Base-by-base conservation (phyloP, 2,797 vertebrate genomes). In the Hypotaenidia okinawae region DNA sequence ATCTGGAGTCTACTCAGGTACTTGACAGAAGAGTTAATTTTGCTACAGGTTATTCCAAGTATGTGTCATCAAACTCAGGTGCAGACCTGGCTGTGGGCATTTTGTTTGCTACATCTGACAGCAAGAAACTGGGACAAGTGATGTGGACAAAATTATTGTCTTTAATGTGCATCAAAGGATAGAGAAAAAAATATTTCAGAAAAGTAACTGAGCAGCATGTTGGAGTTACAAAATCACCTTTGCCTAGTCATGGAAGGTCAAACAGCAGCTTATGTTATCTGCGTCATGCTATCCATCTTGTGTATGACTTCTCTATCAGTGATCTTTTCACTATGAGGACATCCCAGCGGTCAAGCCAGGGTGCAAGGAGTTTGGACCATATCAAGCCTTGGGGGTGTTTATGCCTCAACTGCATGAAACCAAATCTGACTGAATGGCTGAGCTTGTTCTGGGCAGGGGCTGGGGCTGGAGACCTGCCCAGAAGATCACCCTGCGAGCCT, bases 281-380 rank as follows among this genome's bases (percentile, higher is more conserved):
- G 18, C 59, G 13, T 13, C 22, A 35, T 19, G 24, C 7, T 59
- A 32, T 27, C 9, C 24, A 67, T 47, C 21, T 51, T 62, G 32
- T 45, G 21, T 35, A 43, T n/a, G 51, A 55, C 28, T 30, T 17
- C 16, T 70, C 13, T 37, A 11, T 28, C 37, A 41, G 23, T 35
- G 27, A 64, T 17, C 6, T 66, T 47, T 67, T 33, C 7, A 21
- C 13, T 25, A 35, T 0, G 2, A 41, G 11, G 57, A 63, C 13
- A 66, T 19, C 2, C 3, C 12, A 61, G 22, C 1, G 2, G 13
- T 5, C 8, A 10, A 47, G 39, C 10, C 6, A 8, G 12, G 30
- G 24, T 14, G 17, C 13, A 61, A 3, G 7, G 23, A 3, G 7
- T 21, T 0, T 32, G 28, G 8, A 35, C 13, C 4, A 1, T 8